Evolutionary conservation across 2,113 vertebrate genomes (phyloP), one percentile per base, ranked within the genome.

Genomic region (Syngnathoides biaculeatus): DNA sequence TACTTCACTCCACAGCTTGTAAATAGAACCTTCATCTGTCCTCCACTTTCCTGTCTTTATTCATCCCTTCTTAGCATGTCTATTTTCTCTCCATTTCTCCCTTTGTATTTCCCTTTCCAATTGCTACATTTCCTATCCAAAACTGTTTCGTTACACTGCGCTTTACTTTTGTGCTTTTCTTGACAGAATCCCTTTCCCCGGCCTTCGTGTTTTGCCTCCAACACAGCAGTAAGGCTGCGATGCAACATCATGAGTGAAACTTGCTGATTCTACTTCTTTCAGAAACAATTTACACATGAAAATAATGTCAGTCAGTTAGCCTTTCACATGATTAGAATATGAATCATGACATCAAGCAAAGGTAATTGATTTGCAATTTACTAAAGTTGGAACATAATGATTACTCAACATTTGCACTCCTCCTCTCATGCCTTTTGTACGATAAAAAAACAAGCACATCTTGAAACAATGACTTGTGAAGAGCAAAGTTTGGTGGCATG

Each of bases 11-110:
- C 66, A 67, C 65, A 84, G 67, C 79, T 50, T 38, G 63, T 75
- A 68, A 77, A 71, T 60, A 79, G 61, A 83, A 73, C 75, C 71
- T 70, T 78, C 74, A 75, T 71, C 65, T 71, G 24, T 71, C 22
- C 57, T 47, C 60, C 60, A 64, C 12, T 8, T 35, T 62, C 45
- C 43, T 50, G 27, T 47, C 60, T 42, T 20, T 50, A 50, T 52
- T 65, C 52, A 3, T 0, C 52, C 43, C 26, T 57, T 62, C 39
- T 24, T 17, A 43, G 13, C n/a, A 17, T 1, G 22, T 43, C 60
- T 42, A 2, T n/a, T 43, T 43, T 22, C 20, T 14, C 55, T 20
- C 48, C 20, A n/a, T n/a, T 22, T 52, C 48, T 10, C 9, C 17
- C 45, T 17, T 42, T 42, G 10, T 12, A 42, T 50, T 50, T n/a